phyloP scores from a whole-genome alignment of 2,888 invertebrate species.

The Galerucella pusilla region DNA sequence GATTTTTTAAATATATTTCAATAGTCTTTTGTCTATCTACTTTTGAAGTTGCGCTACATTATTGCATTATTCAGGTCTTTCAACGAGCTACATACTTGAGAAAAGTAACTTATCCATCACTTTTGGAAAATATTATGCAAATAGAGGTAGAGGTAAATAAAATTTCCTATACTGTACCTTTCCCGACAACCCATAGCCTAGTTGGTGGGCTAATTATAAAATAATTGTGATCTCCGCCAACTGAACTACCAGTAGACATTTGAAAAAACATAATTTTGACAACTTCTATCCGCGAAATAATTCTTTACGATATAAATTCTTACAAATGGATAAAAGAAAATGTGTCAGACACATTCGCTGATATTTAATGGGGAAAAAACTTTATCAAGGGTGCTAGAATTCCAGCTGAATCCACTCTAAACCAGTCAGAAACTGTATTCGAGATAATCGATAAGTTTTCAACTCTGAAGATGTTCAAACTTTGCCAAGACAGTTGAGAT shows the following conservation, averaged over 20 bases:
- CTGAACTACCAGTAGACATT: too few species aligned
- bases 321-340: too few species aligned
- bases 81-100: not conserved
- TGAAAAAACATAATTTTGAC: too few species aligned
- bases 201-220: too few species aligned
- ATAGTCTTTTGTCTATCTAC: too few species aligned
- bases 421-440: not conserved
- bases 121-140: not conserved
- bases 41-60: not conserved
- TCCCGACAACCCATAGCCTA: too few species aligned
- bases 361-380: not conserved
- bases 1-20: too few species aligned
- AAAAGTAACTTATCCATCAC: not conserved
- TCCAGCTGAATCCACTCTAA: constrained; percentile 4
- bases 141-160: not conserved
- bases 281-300: too few species aligned
- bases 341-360: not conserved
- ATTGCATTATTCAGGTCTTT: not conserved
- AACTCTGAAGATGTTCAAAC: not conserved
- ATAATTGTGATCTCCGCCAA: too few species aligned
- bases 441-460: not conserved
- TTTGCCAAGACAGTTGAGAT: not conserved
- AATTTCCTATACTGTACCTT: too few species aligned
- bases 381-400: not conserved
- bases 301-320: too few species aligned